phyloP scores from a whole-genome alignment of 2,888 invertebrate genomes.

The Uropetala carovei region DNA sequence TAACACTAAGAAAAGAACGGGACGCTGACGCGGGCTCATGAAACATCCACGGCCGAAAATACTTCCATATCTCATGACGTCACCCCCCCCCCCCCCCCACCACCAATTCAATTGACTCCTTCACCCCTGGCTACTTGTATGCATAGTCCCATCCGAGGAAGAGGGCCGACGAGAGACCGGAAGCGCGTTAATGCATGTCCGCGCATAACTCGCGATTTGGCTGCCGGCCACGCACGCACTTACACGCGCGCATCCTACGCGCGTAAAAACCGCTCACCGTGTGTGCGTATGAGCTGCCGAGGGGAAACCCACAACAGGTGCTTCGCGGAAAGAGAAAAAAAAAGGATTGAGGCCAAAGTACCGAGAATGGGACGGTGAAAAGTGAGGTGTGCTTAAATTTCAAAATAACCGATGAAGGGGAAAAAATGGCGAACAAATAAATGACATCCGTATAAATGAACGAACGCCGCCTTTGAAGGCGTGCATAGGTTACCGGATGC shows the following conservation, averaged over 20 bases:
- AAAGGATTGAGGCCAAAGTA: background rate
- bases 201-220: constrained; percentile 31
- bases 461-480: background rate
- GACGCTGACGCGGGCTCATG: background rate
- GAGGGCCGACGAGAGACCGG: background rate
- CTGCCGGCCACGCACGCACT: background rate
- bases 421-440: too few relatives aligned
- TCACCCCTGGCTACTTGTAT: background rate
- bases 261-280: too few relatives aligned
- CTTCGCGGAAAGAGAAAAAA: background rate
- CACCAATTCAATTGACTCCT: background rate
- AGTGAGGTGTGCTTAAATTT: background rate
- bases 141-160: background rate
- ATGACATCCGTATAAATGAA: background rate
- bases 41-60: background rate
- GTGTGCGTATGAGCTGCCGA: background rate
- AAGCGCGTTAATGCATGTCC: background rate
- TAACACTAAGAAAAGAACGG: background rate
- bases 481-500: too few relatives aligned
- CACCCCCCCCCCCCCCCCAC: background rate
- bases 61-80: constrained; percentile 1
- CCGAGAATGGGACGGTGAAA: background rate
- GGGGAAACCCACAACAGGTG: constrained; percentile 54
- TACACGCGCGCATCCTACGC: too few relatives aligned
- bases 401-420: background rate